phyloP scores from a whole-genome alignment of 2,113 vertebrate genomes.

The Poecilia latipinna region DNA sequence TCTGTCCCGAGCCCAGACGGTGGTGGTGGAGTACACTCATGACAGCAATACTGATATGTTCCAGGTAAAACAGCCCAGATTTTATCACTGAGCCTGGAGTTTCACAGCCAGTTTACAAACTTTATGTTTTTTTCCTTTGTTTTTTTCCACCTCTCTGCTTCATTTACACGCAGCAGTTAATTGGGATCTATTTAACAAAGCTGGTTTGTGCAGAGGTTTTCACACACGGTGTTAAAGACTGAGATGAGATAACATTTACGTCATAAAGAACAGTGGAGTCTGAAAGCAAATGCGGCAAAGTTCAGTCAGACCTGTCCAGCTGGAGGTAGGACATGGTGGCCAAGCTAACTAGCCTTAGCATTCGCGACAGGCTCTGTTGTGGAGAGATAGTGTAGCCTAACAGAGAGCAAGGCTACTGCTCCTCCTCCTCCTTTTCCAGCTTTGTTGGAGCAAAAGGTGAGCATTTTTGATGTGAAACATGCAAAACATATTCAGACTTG shows the following conservation, averaged over 20 bases:
- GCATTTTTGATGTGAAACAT: not conserved
- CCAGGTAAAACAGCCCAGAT: conserved; percentile 70
- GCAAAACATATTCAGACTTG: not conserved
- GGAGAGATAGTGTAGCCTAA: too few relatives aligned
- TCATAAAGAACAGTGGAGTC: too few relatives aligned
- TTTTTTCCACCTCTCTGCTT: conserved; percentile 14
- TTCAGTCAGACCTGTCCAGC: too few relatives aligned
- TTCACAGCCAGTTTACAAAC: conserved; percentile 20
- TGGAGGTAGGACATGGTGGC: too few relatives aligned
- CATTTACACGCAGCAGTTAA: not conserved
- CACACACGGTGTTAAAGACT: not conserved
- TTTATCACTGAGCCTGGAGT: conserved; percentile 4
- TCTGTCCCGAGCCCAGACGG: conserved; percentile 94
- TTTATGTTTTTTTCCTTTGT: not conserved
- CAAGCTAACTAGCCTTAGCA: too few relatives aligned
- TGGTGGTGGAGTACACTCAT: conserved; percentile 98
- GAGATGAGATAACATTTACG: too few relatives aligned
- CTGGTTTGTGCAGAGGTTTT: not conserved
- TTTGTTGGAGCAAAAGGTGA: not conserved
- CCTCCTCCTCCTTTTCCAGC: too few relatives aligned
- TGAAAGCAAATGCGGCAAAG: too few relatives aligned
- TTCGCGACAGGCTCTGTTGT: too few relatives aligned
- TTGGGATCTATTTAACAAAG: not conserved
- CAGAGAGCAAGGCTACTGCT: too few relatives aligned
- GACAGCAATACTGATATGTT: conserved; percentile 99